Base-by-base conservation (phyloP, 2,113 vertebrate genomes). In the Aptenodytes forsteri region DNA sequence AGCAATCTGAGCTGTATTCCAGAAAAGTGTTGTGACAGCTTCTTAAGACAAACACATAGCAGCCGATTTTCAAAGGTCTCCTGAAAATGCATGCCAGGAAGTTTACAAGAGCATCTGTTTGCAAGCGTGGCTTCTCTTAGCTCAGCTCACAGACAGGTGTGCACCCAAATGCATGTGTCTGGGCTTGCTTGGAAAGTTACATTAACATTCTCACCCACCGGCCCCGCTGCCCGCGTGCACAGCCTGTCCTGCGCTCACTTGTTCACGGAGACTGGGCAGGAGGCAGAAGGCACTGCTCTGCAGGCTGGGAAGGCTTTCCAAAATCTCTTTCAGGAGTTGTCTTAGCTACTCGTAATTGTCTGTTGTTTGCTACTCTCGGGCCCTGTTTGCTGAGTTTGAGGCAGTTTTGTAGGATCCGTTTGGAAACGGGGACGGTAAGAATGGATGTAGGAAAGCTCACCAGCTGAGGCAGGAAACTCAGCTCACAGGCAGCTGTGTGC, bases 31-130 rank as follows among this genome's bases (percentile, higher is more conserved):
- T 62, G 46, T 62, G 72, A 64, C 71, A 65, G 58, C 40, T 90
- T 92, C 89, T 73, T 81, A 58, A 50, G 91, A 52, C 55, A 70
- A 90, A 78, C 69, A 54, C 25, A 21, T 30, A 83, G 88, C 59
- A 73, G 52, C 32, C 49, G 59, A 81, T 90, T 94, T 95, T 58
- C 84, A 77, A 83, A 87, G 69, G 55, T 87, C 83, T 79, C 69
- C 73, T 76, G 77, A 84, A 92, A 89, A 75, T 26, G 6, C 36
- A 4, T 38, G 55, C 80, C 64, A 67, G 71, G 14, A 71, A 92
- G 52, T 55, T 83, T 59, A 44, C 32, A 9, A 11, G 61, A 50
- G 32, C 8, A 8, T 89, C 69, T 79, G 16, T 86, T 59, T 64
- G 36, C 72, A 87, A 77, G 52, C 3, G 7, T 36, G 40, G 54